Percentiles rank a stretch among this genome's conserved stretches.
These are phyloP conservation scores for Boloria selene DNA, from an alignment of 2,888 invertebrate species.

Conservation along the genomic window DNA sequence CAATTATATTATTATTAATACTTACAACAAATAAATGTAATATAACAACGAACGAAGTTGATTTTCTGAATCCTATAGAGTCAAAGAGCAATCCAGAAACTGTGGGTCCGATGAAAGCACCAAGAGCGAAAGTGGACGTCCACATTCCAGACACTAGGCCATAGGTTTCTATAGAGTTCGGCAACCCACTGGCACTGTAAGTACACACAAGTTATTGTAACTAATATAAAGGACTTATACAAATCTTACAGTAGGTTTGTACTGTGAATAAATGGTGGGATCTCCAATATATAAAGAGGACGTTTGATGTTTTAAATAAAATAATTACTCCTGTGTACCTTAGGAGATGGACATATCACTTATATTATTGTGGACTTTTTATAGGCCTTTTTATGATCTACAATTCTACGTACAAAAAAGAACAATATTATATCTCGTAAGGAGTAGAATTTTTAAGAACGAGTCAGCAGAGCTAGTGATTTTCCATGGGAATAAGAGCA, in stretches of 20 bases:
- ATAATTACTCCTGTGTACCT: too few species aligned
- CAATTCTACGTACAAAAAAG: too few species aligned
- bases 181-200: constrained; percentile 86
- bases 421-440: too few species aligned
- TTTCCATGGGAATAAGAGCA: too few species aligned
- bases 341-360: too few species aligned
- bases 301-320: too few species aligned
- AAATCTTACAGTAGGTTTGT: not conserved
- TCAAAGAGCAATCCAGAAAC: constrained; percentile 89
- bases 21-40: constrained; percentile 86
- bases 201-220: constrained; percentile 1
- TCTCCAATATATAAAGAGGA: too few species aligned
- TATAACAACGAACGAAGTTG: constrained; percentile 87
- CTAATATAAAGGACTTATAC: not conserved
- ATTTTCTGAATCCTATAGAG: constrained; percentile 86
- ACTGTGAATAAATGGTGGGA: too few species aligned
- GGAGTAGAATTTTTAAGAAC: too few species aligned
- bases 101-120: constrained; percentile 92
- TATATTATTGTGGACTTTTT: too few species aligned
- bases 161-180: constrained; percentile 93
- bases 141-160: constrained; percentile 95
- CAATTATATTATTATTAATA: constrained; percentile 27
- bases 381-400: too few species aligned
- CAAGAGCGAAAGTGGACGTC: constrained; percentile 94
- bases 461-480: too few species aligned